Evolutionary conservation across 2,888 invertebrate genomes (phyloP).

Genomic region (Tribolium freemani): DNA sequence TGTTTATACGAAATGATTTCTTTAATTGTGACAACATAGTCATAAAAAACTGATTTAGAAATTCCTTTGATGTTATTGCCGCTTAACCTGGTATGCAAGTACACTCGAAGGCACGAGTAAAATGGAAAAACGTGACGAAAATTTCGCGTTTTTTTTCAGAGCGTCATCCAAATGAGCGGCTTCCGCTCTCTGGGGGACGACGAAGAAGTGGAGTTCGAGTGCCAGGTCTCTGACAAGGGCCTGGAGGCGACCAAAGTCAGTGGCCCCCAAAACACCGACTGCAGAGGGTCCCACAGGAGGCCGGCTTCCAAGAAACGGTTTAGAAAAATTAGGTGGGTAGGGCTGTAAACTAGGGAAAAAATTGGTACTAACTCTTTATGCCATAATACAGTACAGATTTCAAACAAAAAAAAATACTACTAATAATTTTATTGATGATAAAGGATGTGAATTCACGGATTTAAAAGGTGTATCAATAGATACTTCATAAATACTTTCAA

Average conservation of each 20-base stretch:
- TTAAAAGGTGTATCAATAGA: too few relatives aligned
- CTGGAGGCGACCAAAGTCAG: conserved; percentile 89
- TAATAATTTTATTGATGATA: too few relatives aligned
- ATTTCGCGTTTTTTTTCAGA: conserved; percentile 72
- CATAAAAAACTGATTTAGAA: neutral
- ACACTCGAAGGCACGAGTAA: neutral
- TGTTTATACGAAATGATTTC: neutral
- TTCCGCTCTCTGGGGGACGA: conserved; percentile 91
- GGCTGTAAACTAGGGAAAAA: too few relatives aligned
- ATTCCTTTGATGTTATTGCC: neutral
- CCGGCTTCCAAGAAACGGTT: conserved; percentile 87
- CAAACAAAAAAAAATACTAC: too few relatives aligned
- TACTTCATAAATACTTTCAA: too few relatives aligned
- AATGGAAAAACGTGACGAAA: neutral
- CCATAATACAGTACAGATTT: too few relatives aligned
- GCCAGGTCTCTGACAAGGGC: conserved; percentile 87
- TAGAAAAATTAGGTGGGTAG: conserved; percentile 86
- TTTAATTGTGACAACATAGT: neutral
- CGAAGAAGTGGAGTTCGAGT: conserved; percentile 90
- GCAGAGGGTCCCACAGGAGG: conserved; percentile 85
- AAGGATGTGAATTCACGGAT: too few relatives aligned
- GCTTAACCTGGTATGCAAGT: neutral
- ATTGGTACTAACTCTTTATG: too few relatives aligned
- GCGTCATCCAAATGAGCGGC: conserved; percentile 91
- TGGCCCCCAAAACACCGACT: conserved; percentile 83